Percentiles rank a stretch among this genome's conserved stretches.
Evolutionary conservation across 2,113 vertebrate species (phyloP).

Genomic region (Thalassarche chlororhynchos): DNA sequence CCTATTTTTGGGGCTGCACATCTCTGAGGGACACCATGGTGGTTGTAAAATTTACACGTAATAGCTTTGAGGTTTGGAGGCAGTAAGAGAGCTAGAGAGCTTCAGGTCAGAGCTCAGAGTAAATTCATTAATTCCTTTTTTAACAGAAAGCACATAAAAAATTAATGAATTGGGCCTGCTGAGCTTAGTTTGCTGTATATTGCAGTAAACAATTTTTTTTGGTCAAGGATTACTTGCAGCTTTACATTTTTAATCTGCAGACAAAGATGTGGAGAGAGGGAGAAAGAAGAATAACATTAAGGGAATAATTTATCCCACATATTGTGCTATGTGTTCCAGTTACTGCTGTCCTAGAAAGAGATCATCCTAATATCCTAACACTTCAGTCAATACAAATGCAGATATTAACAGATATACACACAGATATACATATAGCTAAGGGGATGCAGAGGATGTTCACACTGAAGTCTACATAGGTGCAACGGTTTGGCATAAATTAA

Average conservation of each 20-base stretch:
- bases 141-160: constrained; percentile 46
- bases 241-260: constrained; percentile 31
- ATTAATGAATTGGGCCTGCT: constrained; percentile 3
- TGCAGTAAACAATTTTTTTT: background rate
- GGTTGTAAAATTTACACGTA: constrained; percentile 24
- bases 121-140: constrained; percentile 62
- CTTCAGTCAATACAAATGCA: background rate
- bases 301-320: background rate
- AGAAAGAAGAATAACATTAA: background rate
- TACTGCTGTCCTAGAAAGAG: background rate
- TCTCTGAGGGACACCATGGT: background rate
- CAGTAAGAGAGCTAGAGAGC: background rate
- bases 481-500: background rate
- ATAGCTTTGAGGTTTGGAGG: constrained; percentile 37
- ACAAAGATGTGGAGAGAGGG: background rate
- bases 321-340: background rate
- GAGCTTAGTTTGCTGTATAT: background rate
- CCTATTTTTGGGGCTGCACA: background rate
- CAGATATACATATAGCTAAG: background rate
- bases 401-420: background rate
- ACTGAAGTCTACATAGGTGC: background rate
- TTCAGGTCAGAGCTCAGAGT: constrained; percentile 53
- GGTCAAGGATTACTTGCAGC: background rate
- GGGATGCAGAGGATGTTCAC: background rate
- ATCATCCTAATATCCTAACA: background rate